A percentile compares a stretch with the other conserved stretches of the same genome.
Conservation (phyloP, 2,888 invertebrate species). For the Drosophila merina region DNA sequence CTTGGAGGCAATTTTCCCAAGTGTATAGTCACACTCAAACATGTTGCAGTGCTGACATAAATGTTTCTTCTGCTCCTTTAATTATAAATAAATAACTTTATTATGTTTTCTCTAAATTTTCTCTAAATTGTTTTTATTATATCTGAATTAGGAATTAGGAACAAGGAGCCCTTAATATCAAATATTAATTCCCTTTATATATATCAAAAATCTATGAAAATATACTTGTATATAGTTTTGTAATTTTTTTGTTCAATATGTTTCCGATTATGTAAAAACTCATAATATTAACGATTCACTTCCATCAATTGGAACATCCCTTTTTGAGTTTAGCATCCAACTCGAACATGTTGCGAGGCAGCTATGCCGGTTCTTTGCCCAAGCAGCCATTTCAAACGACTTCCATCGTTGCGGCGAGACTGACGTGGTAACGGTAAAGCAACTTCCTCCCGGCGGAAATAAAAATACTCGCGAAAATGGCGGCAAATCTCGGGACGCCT, state of each 20-base stretch:
- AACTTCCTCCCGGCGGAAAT: slow-evolving; percentile 29
- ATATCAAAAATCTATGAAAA: too few species aligned
- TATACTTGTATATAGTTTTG: too few species aligned
- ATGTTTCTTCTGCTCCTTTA: not conserved
- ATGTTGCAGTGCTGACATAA: not conserved
- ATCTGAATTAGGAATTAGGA: too few species aligned
- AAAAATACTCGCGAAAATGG: slow-evolving; percentile 28
- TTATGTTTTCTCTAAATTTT: too few species aligned
- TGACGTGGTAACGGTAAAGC: not conserved
- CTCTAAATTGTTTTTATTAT: too few species aligned
- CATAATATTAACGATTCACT: not conserved
- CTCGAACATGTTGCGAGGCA: slow-evolving; percentile 28
- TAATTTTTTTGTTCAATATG: too few species aligned
- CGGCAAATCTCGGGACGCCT: slow-evolving; percentile 47
- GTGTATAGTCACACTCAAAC: not conserved
- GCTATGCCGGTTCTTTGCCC: slow-evolving; percentile 2
- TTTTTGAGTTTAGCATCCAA: slow-evolving; percentile 8
- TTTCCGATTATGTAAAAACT: not conserved
- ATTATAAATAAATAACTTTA: not conserved
- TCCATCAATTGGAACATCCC: not conserved
- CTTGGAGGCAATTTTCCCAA: not conserved
- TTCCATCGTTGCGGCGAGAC: not conserved
- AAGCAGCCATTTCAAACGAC: not conserved
- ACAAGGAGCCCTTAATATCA: too few species aligned
- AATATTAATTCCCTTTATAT: too few species aligned